Evolutionary conservation across 2,888 invertebrate genomes (phyloP), one percentile per base, ranked within the genome.

Genomic region (Drosophila testacea): DNA sequence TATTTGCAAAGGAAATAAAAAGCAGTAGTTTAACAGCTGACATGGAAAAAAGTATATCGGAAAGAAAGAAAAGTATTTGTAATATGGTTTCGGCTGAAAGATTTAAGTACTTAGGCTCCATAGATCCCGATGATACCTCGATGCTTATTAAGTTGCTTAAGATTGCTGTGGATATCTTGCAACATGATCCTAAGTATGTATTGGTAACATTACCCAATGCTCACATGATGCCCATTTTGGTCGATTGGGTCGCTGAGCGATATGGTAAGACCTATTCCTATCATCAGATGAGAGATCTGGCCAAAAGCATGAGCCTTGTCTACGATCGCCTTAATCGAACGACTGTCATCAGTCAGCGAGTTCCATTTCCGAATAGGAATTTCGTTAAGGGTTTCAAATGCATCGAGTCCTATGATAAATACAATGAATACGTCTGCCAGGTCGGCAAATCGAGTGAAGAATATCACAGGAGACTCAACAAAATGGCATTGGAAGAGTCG

Each of bases 171-270:
- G 50, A 71, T 0, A 50, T 68, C 9, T 57, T 91, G 44, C 65
- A 63, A 6, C 50, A 57, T 0, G 78, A 90, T 74, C 81, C 84
- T 0, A 77, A 81, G 32, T 90, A 69, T 56, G 90, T 91, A 0
- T 50, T 91, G n/a, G 90, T 78, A 4, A 70, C 84, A 1, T 48
- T 91, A 4, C 90, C 90, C 6, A 78, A 90, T 69, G 88, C 76
- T 0, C 79, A 91, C 42, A 83, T 78, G 48, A 22, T 83, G 30
- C 90, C 90, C 4, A 27, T 79, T 4, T 62, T 91, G 0, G 30
- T 78, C 4, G 82, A 84, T 28, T 91, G 89, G 86, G 73, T 84
- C 3, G 75, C 74, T 0, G 57, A 69, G 6, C 81, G 91, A 0
- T 90, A 81, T 54, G 90, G 90, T 0, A 74, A 78, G 41, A 63